Evolutionary conservation across 2,113 vertebrate genomes (phyloP), one percentile per base, ranked within the genome.

Genomic region (Empidonax alnorum): DNA sequence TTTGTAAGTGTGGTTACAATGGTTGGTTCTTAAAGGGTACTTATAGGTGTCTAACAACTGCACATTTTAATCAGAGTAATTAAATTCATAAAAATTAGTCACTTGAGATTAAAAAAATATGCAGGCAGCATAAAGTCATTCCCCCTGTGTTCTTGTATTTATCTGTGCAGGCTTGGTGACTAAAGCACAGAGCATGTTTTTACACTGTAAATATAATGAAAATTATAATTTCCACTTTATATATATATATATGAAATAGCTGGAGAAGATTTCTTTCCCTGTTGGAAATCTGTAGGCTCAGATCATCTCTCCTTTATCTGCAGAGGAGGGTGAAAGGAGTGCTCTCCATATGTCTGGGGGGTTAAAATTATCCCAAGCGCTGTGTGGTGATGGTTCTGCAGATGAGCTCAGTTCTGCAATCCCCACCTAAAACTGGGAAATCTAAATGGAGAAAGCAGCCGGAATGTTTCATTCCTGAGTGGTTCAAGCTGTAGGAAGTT

Each of bases 281-380:
- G 19, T 2, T 72, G 91, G 62, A 58, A 82, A 39, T 27, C 81
- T 93, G 67, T 35, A 53, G 92, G 90, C 71, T 95, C 19, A 3
- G 77, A 14, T 74, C 63, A 27, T 87, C 53, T 69, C n/a, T 71
- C 35, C 80, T 67, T 61, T 71, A 20, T 15, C 67, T 90, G 93
- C 87, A 94, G 94, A 90, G 91, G 91, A 93, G 75, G 86, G 58
- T 59, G 87, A 59, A 80, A 86, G 88, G 82, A 86, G 28, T 2
- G 14, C 49, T 96, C 68, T 96, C 93, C 95, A 86, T 95, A 71
- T 91, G 93, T 15, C 69, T 25, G 52, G 20, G 86, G 93, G 84
- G 65, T 94, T 83, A 25, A 90, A 88, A 55, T 74, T 68, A 77
- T 87, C 75, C 84, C 5, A 47, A 28, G 42, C 1, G 7, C 67